A percentile compares a stretch with the other conserved stretches of the same genome.
Evolutionary conservation across 2,797 vertebrate species (phyloP).

Genomic region (Alectoris magna): DNA sequence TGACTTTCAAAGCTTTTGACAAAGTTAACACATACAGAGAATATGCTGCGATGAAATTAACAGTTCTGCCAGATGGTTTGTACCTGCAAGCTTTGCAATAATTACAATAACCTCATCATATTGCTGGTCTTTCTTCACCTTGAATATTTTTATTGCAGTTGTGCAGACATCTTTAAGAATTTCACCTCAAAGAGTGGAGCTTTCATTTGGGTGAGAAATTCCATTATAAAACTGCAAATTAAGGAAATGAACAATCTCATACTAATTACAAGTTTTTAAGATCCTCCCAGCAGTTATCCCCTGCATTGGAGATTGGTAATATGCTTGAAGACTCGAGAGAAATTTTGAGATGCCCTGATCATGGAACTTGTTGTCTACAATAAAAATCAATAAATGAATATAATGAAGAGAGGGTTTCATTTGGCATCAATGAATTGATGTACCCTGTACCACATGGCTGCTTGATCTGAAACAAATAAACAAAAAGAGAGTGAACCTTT

Average conservation of each 20-base stretch:
- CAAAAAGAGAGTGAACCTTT: not conserved
- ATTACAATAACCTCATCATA: constrained; percentile 65
- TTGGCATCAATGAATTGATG: not conserved
- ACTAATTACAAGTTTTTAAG: constrained; percentile 25
- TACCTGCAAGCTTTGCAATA: constrained; percentile 69
- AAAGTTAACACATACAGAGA: constrained; percentile 44
- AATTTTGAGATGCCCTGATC: not conserved
- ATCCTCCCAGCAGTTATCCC: not conserved
- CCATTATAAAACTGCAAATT: constrained; percentile 51
- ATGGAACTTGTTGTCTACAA: not conserved
- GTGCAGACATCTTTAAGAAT: constrained; percentile 60
- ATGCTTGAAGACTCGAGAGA: not conserved
- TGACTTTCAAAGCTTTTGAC: constrained; percentile 67
- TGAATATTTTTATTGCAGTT: constrained; percentile 68
- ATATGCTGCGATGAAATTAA: constrained; percentile 63
- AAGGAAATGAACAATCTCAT: constrained; percentile 45
- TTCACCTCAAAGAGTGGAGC: constrained; percentile 37
- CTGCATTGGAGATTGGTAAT: not conserved
- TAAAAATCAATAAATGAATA: not conserved
- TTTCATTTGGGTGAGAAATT: constrained; percentile 52
- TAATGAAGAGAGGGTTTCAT: not conserved
- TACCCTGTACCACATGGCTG: not conserved
- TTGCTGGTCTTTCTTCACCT: constrained; percentile 63
- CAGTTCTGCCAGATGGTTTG: constrained; percentile 72
- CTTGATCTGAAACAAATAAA: not conserved